Percentiles rank a stretch among this genome's conserved stretches.
phyloP scores from a whole-genome alignment of 2,797 vertebrate genomes.

The Scleropages formosus region DNA sequence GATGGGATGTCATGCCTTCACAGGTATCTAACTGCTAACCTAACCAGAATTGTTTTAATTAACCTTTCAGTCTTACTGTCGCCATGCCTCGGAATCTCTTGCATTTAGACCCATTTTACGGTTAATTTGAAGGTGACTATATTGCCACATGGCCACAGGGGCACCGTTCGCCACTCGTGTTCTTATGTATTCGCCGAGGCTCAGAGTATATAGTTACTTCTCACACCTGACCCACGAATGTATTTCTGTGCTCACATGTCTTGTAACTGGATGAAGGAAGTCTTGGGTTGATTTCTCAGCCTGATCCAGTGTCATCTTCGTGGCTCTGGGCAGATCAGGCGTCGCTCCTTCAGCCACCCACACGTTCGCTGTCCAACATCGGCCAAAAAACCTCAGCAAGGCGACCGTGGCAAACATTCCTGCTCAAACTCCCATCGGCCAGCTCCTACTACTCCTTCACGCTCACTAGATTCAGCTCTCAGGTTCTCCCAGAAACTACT shows the following conservation, averaged over 20 bases:
- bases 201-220: background rate
- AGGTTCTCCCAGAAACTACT: background rate
- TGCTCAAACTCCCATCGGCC: background rate
- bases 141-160: no score
- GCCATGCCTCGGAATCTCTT: background rate
- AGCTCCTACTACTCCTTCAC: background rate
- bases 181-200: background rate
- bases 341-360: background rate
- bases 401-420: background rate
- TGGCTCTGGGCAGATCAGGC: background rate
- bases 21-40: no score
- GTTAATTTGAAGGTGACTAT: slow-evolving; percentile 4
- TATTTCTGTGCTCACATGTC: background rate
- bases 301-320: background rate
- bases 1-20: no score
- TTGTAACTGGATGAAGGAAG: slow-evolving; percentile 1
- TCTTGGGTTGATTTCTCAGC: background rate
- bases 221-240: background rate
- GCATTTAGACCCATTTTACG: background rate
- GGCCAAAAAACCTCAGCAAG: background rate
- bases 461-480: background rate
- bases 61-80: background rate
- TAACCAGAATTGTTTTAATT: no score
- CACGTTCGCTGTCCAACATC: background rate
- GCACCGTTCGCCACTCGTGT: background rate